Evolutionary conservation across 1,140 invertebrate genomes (phyloP).

Genomic region (Caenorhabditis inopinata): DNA sequence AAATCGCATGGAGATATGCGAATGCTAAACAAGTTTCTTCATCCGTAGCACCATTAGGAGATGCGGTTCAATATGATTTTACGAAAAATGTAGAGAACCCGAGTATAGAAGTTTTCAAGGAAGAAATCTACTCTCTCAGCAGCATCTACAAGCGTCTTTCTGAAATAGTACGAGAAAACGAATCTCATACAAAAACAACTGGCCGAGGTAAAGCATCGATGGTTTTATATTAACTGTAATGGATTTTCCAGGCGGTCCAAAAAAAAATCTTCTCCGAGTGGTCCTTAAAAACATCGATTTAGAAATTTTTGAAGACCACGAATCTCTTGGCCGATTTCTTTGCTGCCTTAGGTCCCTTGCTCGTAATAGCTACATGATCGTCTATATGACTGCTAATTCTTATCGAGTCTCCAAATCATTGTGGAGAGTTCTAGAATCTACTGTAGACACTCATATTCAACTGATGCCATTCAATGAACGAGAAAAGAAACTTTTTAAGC

Average conservation of each 20-base stretch:
- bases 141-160: background rate
- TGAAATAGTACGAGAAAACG: background rate
- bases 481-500: background rate
- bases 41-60: background rate
- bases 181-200: background rate
- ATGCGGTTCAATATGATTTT: background rate
- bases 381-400: background rate
- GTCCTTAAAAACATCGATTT: background rate
- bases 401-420: background rate
- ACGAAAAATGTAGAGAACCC: background rate
- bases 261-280: background rate
- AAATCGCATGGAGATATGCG: background rate
- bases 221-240: background rate
- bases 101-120: background rate
- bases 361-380: background rate
- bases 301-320: background rate
- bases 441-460: background rate
- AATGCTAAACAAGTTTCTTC: conserved; percentile 7
- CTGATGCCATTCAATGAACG: background rate
- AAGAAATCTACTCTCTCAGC: background rate
- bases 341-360: background rate
- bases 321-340: conserved; percentile 2
- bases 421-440: background rate
- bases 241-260: background rate
- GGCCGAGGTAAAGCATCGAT: background rate